Evolutionary conservation across 2,113 vertebrate genomes (phyloP).

Genomic region (Oophaga pumilio): DNA sequence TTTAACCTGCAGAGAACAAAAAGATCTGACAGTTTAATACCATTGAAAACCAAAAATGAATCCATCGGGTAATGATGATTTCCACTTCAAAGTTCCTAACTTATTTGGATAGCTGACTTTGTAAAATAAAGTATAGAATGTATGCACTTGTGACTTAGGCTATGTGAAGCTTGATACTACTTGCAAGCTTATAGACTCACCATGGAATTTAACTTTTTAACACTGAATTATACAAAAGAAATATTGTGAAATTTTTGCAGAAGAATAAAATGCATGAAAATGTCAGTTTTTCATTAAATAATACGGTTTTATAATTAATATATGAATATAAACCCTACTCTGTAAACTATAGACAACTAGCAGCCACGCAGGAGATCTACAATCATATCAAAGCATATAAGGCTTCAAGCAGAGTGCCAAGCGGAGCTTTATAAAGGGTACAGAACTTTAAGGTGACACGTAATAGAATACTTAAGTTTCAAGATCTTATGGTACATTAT

Average conservation of each 20-base stretch:
- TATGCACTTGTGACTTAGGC: constrained; percentile 53
- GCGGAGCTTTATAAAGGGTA: background rate
- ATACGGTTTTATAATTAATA: background rate
- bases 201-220: constrained; percentile 25
- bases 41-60: constrained; percentile 11
- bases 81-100: constrained; percentile 72
- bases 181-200: constrained; percentile 34
- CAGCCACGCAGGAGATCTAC: background rate
- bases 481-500: too few relatives aligned
- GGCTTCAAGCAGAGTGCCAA: background rate
- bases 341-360: background rate
- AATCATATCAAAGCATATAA: background rate
- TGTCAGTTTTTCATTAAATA: background rate
- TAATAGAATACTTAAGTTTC: too few relatives aligned
- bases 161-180: constrained; percentile 25
- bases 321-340: background rate
- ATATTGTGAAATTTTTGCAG: constrained; percentile 26
- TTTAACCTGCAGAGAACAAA: constrained; percentile 43
- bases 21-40: background rate
- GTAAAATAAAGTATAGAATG: constrained; percentile 68
- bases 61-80: constrained; percentile 65
- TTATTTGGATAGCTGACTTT: constrained; percentile 69
- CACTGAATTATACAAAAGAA: constrained; percentile 44
- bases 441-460: background rate
- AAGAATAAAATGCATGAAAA: background rate